phyloP scores from a whole-genome alignment of 2,888 invertebrate species.

The Junonia oenone region DNA sequence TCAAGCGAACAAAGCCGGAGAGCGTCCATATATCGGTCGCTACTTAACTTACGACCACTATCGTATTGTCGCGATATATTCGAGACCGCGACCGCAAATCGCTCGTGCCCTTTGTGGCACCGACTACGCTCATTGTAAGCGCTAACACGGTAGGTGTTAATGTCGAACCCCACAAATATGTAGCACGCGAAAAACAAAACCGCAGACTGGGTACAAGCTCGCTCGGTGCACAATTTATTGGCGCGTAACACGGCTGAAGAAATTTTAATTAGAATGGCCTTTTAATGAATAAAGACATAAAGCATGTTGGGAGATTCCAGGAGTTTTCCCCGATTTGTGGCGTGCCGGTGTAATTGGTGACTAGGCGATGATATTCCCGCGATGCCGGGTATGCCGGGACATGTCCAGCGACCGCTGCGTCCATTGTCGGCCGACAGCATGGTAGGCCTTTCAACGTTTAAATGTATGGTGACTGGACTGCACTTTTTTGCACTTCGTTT shows the following conservation, averaged over 20 bases:
- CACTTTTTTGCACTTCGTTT: background rate
- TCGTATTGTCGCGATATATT: slow-evolving; percentile 40
- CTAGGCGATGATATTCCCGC: slow-evolving; percentile 35
- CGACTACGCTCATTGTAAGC: slow-evolving; percentile 39
- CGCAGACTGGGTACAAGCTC: slow-evolving; percentile 33
- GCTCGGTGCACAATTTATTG: slow-evolving; percentile 39
- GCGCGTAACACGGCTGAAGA: slow-evolving; percentile 37
- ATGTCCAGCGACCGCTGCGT: background rate
- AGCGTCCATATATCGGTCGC: slow-evolving; percentile 35
- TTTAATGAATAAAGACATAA: slow-evolving; percentile 49
- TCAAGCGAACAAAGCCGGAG: slow-evolving; percentile 37
- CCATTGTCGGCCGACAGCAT: slow-evolving; percentile 14
- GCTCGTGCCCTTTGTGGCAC: slow-evolving; percentile 38
- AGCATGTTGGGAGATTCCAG: slow-evolving; percentile 36
- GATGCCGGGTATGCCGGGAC: slow-evolving; percentile 19
- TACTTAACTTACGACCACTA: slow-evolving; percentile 35
- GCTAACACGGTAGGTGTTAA: slow-evolving; percentile 41
- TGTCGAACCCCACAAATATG: slow-evolving; percentile 42
- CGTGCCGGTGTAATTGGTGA: slow-evolving; percentile 37
- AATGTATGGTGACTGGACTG: background rate
- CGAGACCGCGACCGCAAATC: slow-evolving; percentile 38
- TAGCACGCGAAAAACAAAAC: slow-evolving; percentile 38
- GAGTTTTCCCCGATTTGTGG: slow-evolving; percentile 30
- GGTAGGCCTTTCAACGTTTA: background rate
- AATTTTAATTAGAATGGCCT: slow-evolving; percentile 48